phyloP scores from a whole-genome alignment of 2,797 vertebrate genomes.

The Anniella stebbinsi region DNA sequence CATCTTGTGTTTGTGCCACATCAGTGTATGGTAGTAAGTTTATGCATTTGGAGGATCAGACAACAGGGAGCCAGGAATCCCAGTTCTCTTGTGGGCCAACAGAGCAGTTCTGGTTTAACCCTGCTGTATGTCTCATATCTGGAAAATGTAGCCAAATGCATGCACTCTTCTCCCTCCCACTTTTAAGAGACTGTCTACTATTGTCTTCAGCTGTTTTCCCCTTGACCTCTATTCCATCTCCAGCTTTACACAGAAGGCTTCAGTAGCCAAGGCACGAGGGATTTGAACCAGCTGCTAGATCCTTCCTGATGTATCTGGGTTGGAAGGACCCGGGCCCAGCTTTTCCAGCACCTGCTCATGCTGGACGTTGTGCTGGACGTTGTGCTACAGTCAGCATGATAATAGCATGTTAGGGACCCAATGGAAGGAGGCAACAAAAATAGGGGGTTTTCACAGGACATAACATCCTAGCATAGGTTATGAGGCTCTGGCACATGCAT shows the following conservation, averaged over 20 bases:
- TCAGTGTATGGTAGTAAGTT: background rate
- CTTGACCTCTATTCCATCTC: background rate
- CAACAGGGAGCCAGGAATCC: background rate
- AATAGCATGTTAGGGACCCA: background rate
- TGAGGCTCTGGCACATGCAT: no score
- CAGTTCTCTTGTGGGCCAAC: background rate
- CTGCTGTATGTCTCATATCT: background rate
- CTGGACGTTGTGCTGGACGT: background rate
- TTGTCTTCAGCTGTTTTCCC: background rate
- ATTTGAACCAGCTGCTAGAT: background rate
- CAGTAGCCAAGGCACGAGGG: rapidly evolving
- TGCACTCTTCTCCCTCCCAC: background rate
- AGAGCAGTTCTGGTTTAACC: background rate
- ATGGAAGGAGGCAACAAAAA: background rate
- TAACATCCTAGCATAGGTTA: no score
- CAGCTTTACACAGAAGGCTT: background rate
- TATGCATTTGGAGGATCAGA: background rate
- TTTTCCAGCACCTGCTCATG: background rate
- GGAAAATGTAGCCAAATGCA: background rate
- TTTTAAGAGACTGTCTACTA: background rate
- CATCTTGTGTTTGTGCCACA: background rate
- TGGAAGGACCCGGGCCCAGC: rapidly evolving
- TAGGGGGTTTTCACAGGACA: no score
- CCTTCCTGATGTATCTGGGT: background rate
- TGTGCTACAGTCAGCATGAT: background rate